These are phyloP conservation scores for Paracyclopina nana DNA, from an alignment of 1,140 invertebrate species.

Conservation along the genomic window DNA sequence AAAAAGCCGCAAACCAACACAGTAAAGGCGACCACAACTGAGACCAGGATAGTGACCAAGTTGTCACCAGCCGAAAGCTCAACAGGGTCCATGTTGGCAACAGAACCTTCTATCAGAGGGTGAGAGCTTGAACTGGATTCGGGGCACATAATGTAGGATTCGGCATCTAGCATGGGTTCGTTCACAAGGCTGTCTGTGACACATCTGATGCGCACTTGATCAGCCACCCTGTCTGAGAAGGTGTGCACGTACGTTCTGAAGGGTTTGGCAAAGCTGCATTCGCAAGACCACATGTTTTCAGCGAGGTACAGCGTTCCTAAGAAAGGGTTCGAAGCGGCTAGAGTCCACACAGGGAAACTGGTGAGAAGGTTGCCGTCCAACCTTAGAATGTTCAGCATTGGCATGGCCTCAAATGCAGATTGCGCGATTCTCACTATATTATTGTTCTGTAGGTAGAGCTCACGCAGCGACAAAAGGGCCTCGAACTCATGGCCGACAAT, in stretches of 20 bases:
- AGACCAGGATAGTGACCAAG: slow-evolving; percentile 19
- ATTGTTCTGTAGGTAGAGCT: slow-evolving; percentile 68
- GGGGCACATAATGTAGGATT: neutral
- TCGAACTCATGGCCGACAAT: slow-evolving; percentile 60
- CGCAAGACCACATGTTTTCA: slow-evolving; percentile 27
- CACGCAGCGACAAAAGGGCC: slow-evolving; percentile 42
- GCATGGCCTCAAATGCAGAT: slow-evolving; percentile 53
- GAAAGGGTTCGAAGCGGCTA: slow-evolving; percentile 23
- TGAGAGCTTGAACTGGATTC: neutral
- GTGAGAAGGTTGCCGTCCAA: slow-evolving; percentile 60
- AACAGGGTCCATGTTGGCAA: no score
- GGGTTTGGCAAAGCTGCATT: slow-evolving; percentile 24
- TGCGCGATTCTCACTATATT: slow-evolving; percentile 58
- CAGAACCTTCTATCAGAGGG: neutral
- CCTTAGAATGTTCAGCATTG: slow-evolving; percentile 53
- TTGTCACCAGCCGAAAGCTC: neutral
- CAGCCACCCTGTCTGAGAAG: slow-evolving; percentile 40
- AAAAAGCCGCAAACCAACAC: slow-evolving; percentile 20
- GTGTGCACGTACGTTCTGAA: neutral
- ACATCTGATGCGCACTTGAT: slow-evolving; percentile 38
- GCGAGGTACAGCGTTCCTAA: slow-evolving; percentile 24
- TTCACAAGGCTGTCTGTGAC: neutral
- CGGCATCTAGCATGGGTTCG: neutral
- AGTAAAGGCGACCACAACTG: slow-evolving; percentile 20
- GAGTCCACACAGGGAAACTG: slow-evolving; percentile 37